phyloP scores from a whole-genome alignment of 1,140 invertebrate species.

The Drosophila albomicans region DNA sequence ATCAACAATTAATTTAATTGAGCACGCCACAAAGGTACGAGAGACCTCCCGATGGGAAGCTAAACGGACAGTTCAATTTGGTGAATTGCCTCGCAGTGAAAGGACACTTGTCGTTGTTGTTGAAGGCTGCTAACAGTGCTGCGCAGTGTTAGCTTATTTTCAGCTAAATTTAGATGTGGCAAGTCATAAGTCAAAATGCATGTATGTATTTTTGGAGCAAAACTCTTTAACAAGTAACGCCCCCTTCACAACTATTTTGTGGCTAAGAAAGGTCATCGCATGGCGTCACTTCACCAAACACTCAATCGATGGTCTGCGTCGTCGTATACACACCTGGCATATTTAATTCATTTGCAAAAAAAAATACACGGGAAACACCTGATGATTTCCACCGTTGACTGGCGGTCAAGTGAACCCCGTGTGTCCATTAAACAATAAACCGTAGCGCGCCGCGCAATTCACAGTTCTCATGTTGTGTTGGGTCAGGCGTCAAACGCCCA shows the following conservation, averaged over 20 bases:
- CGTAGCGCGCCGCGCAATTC: background rate
- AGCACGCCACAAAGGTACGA: conserved; percentile 17
- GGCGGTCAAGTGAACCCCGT: conserved; percentile 4
- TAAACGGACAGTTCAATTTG: conserved; percentile 36
- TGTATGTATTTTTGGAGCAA: background rate
- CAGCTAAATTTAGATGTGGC: conserved; percentile 16
- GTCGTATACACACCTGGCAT: conserved; percentile 41
- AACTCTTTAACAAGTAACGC: background rate
- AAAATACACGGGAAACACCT: conserved; percentile 36
- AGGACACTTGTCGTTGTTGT: conserved; percentile 1
- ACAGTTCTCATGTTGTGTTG: background rate
- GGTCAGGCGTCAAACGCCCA: background rate
- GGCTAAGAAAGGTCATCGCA: conserved; percentile 16
- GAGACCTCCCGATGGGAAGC: background rate
- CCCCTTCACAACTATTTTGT: background rate
- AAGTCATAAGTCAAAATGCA: background rate
- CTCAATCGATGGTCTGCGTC: conserved; percentile 9
- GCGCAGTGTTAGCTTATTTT: conserved; percentile 8
- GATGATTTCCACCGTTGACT: conserved; percentile 37
- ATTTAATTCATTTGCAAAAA: conserved; percentile 38
- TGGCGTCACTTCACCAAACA: conserved; percentile 25
- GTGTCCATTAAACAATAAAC: background rate
- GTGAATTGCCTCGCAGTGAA: conserved; percentile 8
- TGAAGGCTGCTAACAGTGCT: conserved; percentile 16
- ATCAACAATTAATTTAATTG: conserved; percentile 43